Conservation (phyloP, 37 sponge, comb jelly and placozoan genomes). For the Aplysina aerophoba region DNA sequence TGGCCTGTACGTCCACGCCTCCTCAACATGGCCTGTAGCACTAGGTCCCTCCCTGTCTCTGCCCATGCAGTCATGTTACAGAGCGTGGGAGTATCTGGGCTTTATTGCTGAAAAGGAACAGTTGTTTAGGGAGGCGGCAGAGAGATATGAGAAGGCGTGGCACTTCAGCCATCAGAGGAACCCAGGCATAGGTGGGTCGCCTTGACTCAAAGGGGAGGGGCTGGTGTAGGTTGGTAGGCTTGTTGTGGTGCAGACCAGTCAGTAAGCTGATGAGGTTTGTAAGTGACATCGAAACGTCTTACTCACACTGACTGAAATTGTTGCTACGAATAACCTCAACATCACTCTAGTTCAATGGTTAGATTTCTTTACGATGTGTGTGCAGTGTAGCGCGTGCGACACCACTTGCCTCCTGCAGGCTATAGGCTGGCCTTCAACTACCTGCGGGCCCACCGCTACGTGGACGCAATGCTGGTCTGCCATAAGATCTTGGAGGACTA, state of each 20-base stretch:
- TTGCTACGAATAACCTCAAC: no score
- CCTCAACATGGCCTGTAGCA: no score
- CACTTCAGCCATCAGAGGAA: slow-evolving; percentile 68
- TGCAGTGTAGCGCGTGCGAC: no score
- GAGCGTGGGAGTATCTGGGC: slow-evolving; percentile 96
- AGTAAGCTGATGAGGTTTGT: no score
- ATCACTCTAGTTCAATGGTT: no score
- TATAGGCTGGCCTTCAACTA: slow-evolving; percentile 96
- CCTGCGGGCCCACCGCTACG: slow-evolving; percentile 82
- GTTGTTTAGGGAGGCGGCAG: slow-evolving; percentile 89
- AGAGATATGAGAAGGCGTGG: slow-evolving; percentile 95
- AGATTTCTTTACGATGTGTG: no score
- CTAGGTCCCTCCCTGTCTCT: not conserved
- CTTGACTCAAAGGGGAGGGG: no score
- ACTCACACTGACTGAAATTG: no score
- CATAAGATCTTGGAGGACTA: slow-evolving; percentile 83
- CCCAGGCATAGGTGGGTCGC: slow-evolving; percentile 80
- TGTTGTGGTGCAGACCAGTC: not conserved
- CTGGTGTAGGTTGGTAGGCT: no score
- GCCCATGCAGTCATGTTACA: slow-evolving; percentile 79
- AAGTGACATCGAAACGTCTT: no score
- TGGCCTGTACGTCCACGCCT: no score
- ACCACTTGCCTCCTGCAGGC: slow-evolving; percentile 68
- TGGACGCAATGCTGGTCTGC: slow-evolving; percentile 93
- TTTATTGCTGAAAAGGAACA: slow-evolving; percentile 93